Evolutionary conservation across 2,113 vertebrate genomes (phyloP), one percentile per base, ranked within the genome.

Genomic region (Pterocles burchelli): DNA sequence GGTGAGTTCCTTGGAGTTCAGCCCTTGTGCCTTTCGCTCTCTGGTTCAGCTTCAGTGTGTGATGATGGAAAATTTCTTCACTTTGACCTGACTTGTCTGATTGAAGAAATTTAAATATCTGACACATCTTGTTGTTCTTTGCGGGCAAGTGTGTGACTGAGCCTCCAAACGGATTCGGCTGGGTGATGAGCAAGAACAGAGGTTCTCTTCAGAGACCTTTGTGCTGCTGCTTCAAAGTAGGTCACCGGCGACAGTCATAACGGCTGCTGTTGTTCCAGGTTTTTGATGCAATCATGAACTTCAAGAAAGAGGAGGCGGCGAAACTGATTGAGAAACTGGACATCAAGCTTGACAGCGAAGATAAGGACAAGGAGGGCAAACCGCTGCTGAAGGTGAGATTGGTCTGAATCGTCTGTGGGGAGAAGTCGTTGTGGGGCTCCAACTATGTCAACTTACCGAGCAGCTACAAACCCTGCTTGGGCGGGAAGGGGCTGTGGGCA

Each of bases 281-380:
- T 28, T 99, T 99, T 1, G 98, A 98, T 16, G 99, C 99, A 8
- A 99, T 99, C 98, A 99, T 99, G 99, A 98, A 98, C 90, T 99
- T 99, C 96, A 99, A 97, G 91, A 99, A 99, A 1, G 99, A 99
- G 7, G 99, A 99, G 77, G 98, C 98, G 0, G 98, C 98, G 8
- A 99, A 99, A 88, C 95, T 99, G 81, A 98, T 99, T 4, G 96
- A 99, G 46, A 99, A 99, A 72, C 96, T 99, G 72, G 99, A 99
- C 48, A 99, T 99, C 91, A 99, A 99, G 94, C 88, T 99, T 96
- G 99, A 99, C 84, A 78, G 71, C 0, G 99, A 99, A 11, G 99
- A 99, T 85, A 99, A 98, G 78, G 98, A 99, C 29, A 99, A 99
- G 72, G 99, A 99, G 85, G 99, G 99, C 55, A 99, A 99, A 70